These are phyloP conservation scores for Sardinella longiceps DNA, from an alignment of 2,797 vertebrate genomes.

Conservation along the genomic window DNA sequence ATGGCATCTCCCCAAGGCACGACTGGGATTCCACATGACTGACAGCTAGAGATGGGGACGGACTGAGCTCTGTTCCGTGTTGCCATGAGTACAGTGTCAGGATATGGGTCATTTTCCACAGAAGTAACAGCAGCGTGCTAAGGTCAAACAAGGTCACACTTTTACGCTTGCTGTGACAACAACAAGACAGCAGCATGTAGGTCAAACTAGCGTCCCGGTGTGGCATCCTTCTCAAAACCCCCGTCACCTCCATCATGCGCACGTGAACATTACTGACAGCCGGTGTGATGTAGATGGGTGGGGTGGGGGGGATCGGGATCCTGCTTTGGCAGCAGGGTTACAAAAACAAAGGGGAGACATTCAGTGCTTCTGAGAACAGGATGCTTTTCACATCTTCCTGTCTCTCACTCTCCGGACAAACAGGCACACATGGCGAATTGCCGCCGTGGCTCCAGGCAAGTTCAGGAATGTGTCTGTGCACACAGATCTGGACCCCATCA, in stretches of 20 bases:
- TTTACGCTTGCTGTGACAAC: background rate
- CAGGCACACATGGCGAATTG: background rate
- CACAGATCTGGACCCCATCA: background rate
- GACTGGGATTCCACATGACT: background rate
- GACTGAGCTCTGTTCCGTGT: too few species aligned
- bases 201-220: background rate
- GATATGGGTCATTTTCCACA: background rate
- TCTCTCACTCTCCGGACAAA: background rate
- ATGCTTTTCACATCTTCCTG: constrained; percentile 6
- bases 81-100: background rate
- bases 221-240: background rate
- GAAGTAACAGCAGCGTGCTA: background rate
- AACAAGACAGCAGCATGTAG: constrained; percentile 18
- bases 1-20: background rate
- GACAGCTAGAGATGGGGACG: too few species aligned
- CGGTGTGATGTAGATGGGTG: background rate
- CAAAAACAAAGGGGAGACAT: constrained; percentile 17
- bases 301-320: background rate
- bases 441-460: background rate
- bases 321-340: constrained; percentile 1
- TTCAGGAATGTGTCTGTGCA: background rate
- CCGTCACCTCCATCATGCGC: background rate
- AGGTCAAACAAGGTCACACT: background rate
- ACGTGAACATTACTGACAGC: background rate
- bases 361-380: constrained; percentile 17